Conservation (phyloP, 2,888 invertebrate species). For the Eupithecia dodoneata region DNA sequence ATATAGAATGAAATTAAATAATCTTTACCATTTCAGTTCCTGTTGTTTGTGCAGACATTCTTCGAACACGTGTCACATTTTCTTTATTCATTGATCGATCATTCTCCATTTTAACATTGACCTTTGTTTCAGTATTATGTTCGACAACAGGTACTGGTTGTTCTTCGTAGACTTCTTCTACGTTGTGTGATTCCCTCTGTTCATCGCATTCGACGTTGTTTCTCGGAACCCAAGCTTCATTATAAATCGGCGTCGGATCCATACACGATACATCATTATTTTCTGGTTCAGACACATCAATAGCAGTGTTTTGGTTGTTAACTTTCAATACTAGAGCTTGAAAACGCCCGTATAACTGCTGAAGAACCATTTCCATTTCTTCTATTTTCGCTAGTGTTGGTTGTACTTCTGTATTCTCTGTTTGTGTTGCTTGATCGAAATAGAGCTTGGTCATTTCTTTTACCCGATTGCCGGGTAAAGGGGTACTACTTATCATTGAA, state of each 20-base stretch:
- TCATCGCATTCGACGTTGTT: conserved; percentile 34
- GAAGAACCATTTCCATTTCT: conserved; percentile 54
- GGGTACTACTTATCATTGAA: conserved; percentile 57
- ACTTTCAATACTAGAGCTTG: conserved; percentile 47
- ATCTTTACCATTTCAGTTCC: conserved; percentile 60
- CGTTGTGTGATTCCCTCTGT: conserved; percentile 30
- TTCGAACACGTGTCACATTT: conserved; percentile 54
- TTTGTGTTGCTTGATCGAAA: conserved; percentile 63
- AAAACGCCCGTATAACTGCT: conserved; percentile 54
- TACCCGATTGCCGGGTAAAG: conserved; percentile 48
- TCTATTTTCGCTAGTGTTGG: conserved; percentile 51
- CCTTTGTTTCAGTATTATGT: not conserved
- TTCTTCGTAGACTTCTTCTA: conserved; percentile 20
- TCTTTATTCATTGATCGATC: conserved; percentile 37
- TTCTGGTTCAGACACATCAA: conserved; percentile 45
- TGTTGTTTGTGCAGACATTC: conserved; percentile 67
- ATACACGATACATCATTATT: conserved; percentile 42
- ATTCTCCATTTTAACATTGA: conserved; percentile 39
- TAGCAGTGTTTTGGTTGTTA: conserved; percentile 38
- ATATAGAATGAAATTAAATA: not conserved
- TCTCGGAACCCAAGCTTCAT: conserved; percentile 39
- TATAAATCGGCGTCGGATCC: conserved; percentile 34
- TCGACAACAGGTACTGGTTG: conserved; percentile 15
- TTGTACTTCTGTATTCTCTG: conserved; percentile 46
- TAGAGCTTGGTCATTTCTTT: conserved; percentile 43